Conservation (phyloP, 2,797 vertebrate species). For the Eulemur mongoz region DNA sequence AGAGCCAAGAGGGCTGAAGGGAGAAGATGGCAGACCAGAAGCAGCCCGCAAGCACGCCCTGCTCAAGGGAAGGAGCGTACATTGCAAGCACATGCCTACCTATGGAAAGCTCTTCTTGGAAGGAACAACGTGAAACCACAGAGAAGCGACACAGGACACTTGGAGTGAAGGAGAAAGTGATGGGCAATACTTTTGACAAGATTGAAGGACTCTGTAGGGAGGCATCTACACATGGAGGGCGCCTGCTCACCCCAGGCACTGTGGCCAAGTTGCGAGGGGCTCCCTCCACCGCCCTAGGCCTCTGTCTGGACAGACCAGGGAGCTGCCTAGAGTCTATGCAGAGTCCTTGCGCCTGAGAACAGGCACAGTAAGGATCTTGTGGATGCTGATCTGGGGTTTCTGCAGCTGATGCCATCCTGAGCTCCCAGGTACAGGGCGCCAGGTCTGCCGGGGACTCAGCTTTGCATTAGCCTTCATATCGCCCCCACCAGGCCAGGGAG, state of each 20-base stretch:
- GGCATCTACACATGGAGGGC: not conserved
- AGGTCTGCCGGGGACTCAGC: not conserved
- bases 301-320: no score
- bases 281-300: not conserved
- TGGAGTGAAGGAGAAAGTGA: not conserved
- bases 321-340: not conserved
- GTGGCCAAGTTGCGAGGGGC: not conserved
- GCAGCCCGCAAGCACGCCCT: not conserved
- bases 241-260: not conserved
- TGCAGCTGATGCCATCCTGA: not conserved
- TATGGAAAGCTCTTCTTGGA: no score
- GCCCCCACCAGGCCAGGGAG: not conserved
- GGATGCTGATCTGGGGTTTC: not conserved
- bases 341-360: not conserved
- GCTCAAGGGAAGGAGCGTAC: not conserved
- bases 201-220: not conserved
- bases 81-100: not conserved
- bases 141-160: rapidly evolving
- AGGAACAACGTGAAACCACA: not conserved
- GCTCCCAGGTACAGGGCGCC: rapidly evolving
- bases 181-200: not conserved
- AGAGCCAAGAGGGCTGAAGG: not conserved
- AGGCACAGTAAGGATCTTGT: not conserved
- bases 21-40: not conserved
- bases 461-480: not conserved